Evolutionary conservation across 2,888 invertebrate genomes (phyloP).

Genomic region (Schrankia costaestrigalis): DNA sequence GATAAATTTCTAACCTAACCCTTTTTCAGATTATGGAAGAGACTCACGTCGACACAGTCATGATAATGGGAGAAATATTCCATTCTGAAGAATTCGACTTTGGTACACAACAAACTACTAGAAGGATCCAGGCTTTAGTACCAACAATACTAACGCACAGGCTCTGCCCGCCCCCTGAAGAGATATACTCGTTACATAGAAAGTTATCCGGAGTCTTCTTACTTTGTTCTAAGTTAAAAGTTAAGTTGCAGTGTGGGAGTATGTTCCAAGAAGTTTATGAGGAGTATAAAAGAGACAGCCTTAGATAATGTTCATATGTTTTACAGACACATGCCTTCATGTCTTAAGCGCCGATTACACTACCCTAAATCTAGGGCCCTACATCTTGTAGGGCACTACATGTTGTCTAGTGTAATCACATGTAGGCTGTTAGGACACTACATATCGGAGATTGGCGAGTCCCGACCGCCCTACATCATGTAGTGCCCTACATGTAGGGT

Average conservation of each 20-base stretch:
- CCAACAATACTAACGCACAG: slow-evolving; percentile 97
- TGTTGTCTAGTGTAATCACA: too few relatives aligned
- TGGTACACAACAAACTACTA: slow-evolving; percentile 89
- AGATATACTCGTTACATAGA: slow-evolving; percentile 98
- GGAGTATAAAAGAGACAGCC: slow-evolving; percentile 74
- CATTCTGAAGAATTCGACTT: slow-evolving; percentile 92
- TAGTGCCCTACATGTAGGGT: too few relatives aligned
- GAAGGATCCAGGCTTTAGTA: slow-evolving; percentile 89
- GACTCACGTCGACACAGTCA: slow-evolving; percentile 97
- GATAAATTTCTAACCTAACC: not conserved
- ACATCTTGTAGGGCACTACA: too few relatives aligned
- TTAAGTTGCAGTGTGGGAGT: slow-evolving; percentile 89
- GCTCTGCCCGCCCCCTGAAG: slow-evolving; percentile 98
- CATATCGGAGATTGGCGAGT: too few relatives aligned
- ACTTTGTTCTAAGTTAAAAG: slow-evolving; percentile 92
- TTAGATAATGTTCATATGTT: slow-evolving; percentile 3
- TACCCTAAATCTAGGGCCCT: too few relatives aligned
- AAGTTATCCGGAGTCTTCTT: slow-evolving; percentile 98
- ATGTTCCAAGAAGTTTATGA: slow-evolving; percentile 90
- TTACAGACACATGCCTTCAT: too few relatives aligned
- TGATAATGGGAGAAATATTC: slow-evolving; percentile 98
- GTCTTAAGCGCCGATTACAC: too few relatives aligned
- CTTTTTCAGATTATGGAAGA: slow-evolving; percentile 88
- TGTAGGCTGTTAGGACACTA: too few relatives aligned
- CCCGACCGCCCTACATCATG: too few relatives aligned